A percentile compares a stretch with the other conserved stretches of the same genome.
Conservation (phyloP, 2,797 vertebrate species). For the Oreochromis grahami region DNA sequence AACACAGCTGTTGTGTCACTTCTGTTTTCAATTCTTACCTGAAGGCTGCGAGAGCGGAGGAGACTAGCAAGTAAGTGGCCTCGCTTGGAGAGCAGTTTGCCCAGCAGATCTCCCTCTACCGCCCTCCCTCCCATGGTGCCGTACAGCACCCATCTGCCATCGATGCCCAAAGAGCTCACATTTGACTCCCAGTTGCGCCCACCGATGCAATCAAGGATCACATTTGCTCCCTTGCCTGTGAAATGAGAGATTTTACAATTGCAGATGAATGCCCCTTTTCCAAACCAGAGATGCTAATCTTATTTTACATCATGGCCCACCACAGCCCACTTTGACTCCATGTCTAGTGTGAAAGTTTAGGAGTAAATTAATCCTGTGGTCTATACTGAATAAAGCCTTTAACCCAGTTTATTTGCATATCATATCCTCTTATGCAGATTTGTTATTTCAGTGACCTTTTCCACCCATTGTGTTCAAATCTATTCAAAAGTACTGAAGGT, state of each 20-base stretch:
- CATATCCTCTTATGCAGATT: background rate
- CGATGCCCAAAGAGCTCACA: slow-evolving; percentile 74
- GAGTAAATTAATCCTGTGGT: fast-evolving
- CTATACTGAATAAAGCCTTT: background rate
- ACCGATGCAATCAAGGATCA: slow-evolving; percentile 86
- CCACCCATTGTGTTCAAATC: background rate
- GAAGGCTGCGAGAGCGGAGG: slow-evolving; percentile 75
- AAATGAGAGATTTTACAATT: background rate
- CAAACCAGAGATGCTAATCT: background rate
- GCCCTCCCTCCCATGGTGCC: slow-evolving; percentile 78
- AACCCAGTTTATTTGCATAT: background rate
- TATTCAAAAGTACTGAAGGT: background rate
- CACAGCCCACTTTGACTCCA: background rate
- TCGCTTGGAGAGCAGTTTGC: slow-evolving; percentile 81
- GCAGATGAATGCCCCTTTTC: background rate
- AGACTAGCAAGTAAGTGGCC: slow-evolving; percentile 79
- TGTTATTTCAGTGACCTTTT: background rate
- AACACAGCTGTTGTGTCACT: background rate
- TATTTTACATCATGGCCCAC: background rate
- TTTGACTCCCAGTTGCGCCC: slow-evolving; percentile 84
- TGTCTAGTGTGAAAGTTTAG: background rate
- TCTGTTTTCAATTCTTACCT: slow-evolving; percentile 32
- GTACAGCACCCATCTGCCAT: slow-evolving; percentile 86
- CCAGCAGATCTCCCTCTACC: slow-evolving; percentile 78
- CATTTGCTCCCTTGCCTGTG: slow-evolving; percentile 79